Evolutionary conservation across 2,797 vertebrate species (phyloP), one percentile per base, ranked within the genome.

Genomic region (Artibeus lituratus): DNA sequence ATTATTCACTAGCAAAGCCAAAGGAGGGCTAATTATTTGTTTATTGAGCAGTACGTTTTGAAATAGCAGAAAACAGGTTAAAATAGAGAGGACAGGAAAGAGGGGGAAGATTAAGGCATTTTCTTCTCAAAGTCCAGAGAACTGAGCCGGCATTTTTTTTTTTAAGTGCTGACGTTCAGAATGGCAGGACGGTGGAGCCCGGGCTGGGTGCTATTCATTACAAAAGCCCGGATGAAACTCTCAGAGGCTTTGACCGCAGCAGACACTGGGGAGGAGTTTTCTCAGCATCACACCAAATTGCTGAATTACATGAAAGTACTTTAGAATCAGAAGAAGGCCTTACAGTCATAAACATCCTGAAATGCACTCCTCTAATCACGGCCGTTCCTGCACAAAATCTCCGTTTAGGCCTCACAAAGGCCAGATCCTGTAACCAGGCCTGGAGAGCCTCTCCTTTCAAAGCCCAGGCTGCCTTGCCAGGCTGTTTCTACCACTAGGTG

Each of bases 11-110:
- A 94, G 94, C 93, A 92, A 90, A 26, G 86, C 92, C 90, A 95
- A 97, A 96, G 84, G 96, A 97, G 21, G 4, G 39, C 73, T 94
- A 89, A 96, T 78, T 49, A 96, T 97, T 96, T 53, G 19, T 95
- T 93, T 96, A 49, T 62, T 93, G 62, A 97, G 82, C 53, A 97
- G 77, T 65, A 18, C 96, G 95, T 97, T 94, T 80, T 76, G 42
- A 96, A 95, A 95, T 78, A 80, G 81, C 78, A 95, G 80, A 94
- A 93, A 96, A 92, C 4, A 85, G 90, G 81, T 95, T 84, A 82
- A 97, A 93, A 96, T 59, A 49, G 32, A 85, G 57, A 44, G 59
- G 93, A 77, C 1, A 21, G 73, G 21, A 35, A 4, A 55, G 65
- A 35, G 11, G 29, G 37, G 44, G 10, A 49, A 77, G 87, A 95